Evolutionary conservation across 2,113 vertebrate genomes (phyloP).

Genomic region (Platysteira castanea): DNA sequence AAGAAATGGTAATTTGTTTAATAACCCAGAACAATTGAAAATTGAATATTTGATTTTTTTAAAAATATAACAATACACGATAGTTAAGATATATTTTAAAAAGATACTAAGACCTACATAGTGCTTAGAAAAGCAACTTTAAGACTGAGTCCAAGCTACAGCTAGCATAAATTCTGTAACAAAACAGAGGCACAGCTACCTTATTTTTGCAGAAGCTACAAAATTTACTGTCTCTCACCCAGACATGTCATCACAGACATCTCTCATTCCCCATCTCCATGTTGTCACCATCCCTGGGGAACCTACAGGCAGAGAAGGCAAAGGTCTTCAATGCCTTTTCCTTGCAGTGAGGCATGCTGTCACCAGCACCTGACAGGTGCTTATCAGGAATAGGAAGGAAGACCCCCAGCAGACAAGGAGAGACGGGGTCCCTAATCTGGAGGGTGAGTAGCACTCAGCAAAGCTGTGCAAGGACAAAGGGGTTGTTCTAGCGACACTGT

Average conservation of each 20-base stretch:
- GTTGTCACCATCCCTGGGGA: not conserved
- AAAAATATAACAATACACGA: not conserved
- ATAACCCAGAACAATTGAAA: not conserved
- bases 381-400: not conserved
- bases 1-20: not conserved
- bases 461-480: not conserved
- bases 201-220: not conserved
- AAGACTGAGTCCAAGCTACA: not conserved
- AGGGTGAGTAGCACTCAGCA: not conserved
- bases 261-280: not conserved
- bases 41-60: not conserved
- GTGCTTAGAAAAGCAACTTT: not conserved
- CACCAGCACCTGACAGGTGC: not conserved
- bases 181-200: not conserved
- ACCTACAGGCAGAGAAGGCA: accelerated
- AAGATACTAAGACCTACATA: not conserved
- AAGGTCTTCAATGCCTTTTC: not conserved
- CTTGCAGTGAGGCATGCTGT: not conserved
- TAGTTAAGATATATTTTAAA: not conserved
- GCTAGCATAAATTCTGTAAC: not conserved
- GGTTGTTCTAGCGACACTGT: not conserved
- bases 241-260: not conserved
- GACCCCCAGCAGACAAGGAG: not conserved
- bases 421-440: not conserved
- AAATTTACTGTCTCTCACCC: not conserved